Conservation (phyloP, 2,888 invertebrate species). For the Meiosimyza decipiens region DNA sequence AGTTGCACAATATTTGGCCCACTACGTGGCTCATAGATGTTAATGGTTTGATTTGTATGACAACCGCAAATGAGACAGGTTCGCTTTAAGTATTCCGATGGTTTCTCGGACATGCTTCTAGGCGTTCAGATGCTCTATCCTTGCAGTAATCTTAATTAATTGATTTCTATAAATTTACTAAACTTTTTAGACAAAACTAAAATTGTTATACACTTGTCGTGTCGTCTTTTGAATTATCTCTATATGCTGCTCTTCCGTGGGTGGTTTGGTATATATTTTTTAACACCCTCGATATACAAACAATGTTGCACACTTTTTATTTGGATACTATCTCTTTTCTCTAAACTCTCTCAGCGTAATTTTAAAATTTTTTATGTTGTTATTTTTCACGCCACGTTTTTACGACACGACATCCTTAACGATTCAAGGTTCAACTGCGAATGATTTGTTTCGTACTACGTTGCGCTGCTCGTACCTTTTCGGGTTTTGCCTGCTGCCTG, state of each 20-base stretch:
- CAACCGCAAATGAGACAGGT: slow-evolving; percentile 67
- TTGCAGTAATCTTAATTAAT: background rate
- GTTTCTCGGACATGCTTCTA: slow-evolving; percentile 54
- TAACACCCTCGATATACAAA: slow-evolving; percentile 46
- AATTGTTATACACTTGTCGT: slow-evolving; percentile 9
- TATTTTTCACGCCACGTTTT: slow-evolving; percentile 7
- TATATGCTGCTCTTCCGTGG: slow-evolving; percentile 24
- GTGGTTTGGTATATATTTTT: slow-evolving; percentile 38
- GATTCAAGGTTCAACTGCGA: slow-evolving; percentile 60
- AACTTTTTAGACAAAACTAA: background rate
- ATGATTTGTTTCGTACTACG: slow-evolving; percentile 48
- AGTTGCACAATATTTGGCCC: slow-evolving; percentile 66
- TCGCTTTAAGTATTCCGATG: slow-evolving; percentile 63
- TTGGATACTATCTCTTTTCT: slow-evolving; percentile 4
- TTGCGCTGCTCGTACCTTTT: slow-evolving; percentile 31
- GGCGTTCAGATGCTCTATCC: background rate
- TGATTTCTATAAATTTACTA: background rate
- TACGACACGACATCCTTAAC: slow-evolving; percentile 54
- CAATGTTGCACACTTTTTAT: slow-evolving; percentile 38
- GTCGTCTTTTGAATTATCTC: slow-evolving; percentile 7
- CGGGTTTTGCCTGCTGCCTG: slow-evolving; percentile 2
- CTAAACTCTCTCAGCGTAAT: background rate
- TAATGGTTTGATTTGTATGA: slow-evolving; percentile 65
- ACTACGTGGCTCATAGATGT: slow-evolving; percentile 66
- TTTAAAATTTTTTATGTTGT: background rate